These are phyloP conservation scores for Ptychodera flava DNA, from an alignment of 35 echinoderm and acorn worm genomes.

Conservation along the genomic window DNA sequence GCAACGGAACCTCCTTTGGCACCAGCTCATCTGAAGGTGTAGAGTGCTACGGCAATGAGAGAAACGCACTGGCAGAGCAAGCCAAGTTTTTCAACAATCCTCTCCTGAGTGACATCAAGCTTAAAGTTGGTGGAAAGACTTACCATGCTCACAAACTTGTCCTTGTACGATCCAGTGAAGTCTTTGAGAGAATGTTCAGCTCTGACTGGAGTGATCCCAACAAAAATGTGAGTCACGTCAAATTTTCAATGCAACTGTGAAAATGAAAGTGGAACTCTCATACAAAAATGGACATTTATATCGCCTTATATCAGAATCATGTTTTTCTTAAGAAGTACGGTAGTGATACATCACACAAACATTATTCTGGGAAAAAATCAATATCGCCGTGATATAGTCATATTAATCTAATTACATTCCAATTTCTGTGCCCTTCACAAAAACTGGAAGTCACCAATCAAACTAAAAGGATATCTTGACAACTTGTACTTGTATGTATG, in stretches of 20 bases:
- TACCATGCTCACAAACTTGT: constrained; percentile 89
- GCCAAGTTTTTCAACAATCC: constrained; percentile 84
- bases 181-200: constrained; percentile 99
- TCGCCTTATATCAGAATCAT: too few relatives aligned
- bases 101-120: constrained; percentile 89
- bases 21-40: constrained; percentile 29
- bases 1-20: not conserved
- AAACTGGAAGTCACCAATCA: too few relatives aligned
- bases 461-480: too few relatives aligned
- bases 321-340: too few relatives aligned
- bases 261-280: too few relatives aligned
- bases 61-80: constrained; percentile 65
- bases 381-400: too few relatives aligned
- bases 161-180: constrained; percentile 87
- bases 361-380: too few relatives aligned
- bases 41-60: constrained; percentile 83
- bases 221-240: constrained; percentile 51
- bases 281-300: too few relatives aligned
- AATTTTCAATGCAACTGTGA: not conserved
- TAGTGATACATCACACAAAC: too few relatives aligned
- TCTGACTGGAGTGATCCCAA: constrained; percentile 82
- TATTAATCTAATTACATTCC: too few relatives aligned
- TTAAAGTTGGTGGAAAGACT: constrained; percentile 70
- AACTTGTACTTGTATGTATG: too few relatives aligned
- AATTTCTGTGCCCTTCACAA: too few relatives aligned